Evolutionary conservation across 2,113 vertebrate genomes (phyloP), one percentile per base, ranked within the genome.

Genomic region (Acrocephalus arundinaceus): DNA sequence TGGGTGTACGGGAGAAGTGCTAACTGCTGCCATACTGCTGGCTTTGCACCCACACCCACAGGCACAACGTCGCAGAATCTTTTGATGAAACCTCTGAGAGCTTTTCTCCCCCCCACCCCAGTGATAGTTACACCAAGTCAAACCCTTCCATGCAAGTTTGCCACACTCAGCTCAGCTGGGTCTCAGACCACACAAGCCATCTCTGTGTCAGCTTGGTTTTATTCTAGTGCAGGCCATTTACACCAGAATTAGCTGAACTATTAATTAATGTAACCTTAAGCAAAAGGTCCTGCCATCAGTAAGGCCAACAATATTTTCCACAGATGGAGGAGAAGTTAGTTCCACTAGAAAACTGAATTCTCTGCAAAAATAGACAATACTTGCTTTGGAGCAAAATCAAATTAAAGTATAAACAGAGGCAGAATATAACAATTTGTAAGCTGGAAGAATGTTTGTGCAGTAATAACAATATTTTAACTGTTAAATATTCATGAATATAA

Each of bases 401-500:
- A 88, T 83, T 90, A 37, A 93, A 73, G 43, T 66, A 49, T 85
- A 73, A 93, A 76, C 16, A 85, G 77, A 74, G 39, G 45, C 52
- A 87, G 61, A 83, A 73, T 83, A 62, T 23, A 91, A 45, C 27
- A 72, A 49, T 35, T 62, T 87, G 35, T 71, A 78, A 55, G 39
- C 59, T 72, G 52, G 58, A 80, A 61, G 35, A 81, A 61, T 72
- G 9, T 77, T 90, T 90, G 24, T 94, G 52, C 57, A 43, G 33
- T 68, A 90, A 81, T 54, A 86, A 65, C 39, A 90, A 71, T 62
- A 85, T 75, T 80, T 77, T 63, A 87, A 43, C 75, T 84, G 39
- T 68, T 92, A 92, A 80, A 46, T 94, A 93, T 92, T 94, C 22
- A 65, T 93, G n/a, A 90, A 65, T 65, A 43, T n/a, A 65, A 45